A percentile compares a stretch with the other conserved stretches of the same genome.
phyloP scores from a whole-genome alignment of 1,140 invertebrate genomes.

The Subanguina moxae region DNA sequence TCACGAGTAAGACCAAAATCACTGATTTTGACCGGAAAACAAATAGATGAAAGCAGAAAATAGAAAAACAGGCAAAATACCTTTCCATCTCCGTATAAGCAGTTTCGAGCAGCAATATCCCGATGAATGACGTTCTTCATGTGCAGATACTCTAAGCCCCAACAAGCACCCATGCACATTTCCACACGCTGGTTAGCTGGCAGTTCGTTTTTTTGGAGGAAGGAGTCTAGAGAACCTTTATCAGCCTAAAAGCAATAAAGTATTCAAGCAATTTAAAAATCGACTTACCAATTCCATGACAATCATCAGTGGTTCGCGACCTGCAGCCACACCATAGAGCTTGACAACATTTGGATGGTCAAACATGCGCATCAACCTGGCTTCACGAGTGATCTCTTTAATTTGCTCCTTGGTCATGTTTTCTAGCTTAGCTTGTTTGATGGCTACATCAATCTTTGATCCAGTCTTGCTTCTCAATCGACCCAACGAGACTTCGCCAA shows the following conservation, averaged over 20 bases:
- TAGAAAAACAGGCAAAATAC: not conserved
- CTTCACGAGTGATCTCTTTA: slow-evolving; percentile 21
- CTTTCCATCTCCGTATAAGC: slow-evolving; percentile 24
- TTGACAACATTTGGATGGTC: slow-evolving; percentile 47
- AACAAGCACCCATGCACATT: slow-evolving; percentile 38
- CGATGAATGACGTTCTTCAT: slow-evolving; percentile 42
- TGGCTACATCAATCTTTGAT: not conserved
- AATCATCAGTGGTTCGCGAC: slow-evolving; percentile 44
- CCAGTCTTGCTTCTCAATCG: not conserved
- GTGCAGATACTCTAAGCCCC: slow-evolving; percentile 46
- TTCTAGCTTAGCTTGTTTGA: not conserved
- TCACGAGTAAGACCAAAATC: slow-evolving; percentile 35
- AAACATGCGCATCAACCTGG: slow-evolving; percentile 22
- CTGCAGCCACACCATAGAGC: slow-evolving; percentile 48
- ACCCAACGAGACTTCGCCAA: slow-evolving; percentile 10
- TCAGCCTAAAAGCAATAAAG: slow-evolving; percentile 26
- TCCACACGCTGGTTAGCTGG: slow-evolving; percentile 26
- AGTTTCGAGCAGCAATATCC: slow-evolving; percentile 47
- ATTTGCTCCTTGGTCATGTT: slow-evolving; percentile 10
- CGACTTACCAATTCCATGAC: slow-evolving; percentile 44
- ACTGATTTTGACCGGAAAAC: slow-evolving; percentile 27
- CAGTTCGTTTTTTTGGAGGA: slow-evolving; percentile 36
- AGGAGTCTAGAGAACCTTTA: slow-evolving; percentile 32
- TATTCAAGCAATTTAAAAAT: too few species aligned
- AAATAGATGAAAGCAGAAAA: not conserved